Evolutionary conservation across 2,113 vertebrate species (phyloP), one percentile per base, ranked within the genome.

Genomic region (Tricholaema leucomelas): DNA sequence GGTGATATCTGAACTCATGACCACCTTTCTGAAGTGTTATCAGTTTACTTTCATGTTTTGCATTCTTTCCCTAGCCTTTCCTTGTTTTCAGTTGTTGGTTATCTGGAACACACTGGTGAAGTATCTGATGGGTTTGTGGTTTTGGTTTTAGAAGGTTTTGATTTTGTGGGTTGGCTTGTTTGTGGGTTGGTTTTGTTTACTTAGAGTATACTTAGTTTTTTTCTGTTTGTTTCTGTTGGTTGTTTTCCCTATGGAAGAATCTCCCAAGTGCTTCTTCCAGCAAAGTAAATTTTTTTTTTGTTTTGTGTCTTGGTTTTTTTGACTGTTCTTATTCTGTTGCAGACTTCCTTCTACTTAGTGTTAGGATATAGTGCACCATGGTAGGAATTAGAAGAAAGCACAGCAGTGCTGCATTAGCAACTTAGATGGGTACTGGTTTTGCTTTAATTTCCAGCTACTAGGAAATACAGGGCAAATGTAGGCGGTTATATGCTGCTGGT

Each of bases 351-450:
- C 38, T 42, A 38, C 9, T 12, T 11, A 33, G 11, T 12, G 10
- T 44, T 38, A 52, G 0, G 1, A 7, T 56, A 10, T 12, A 11
- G 14, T 50, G 13, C 21, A 4, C 10, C 5, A 10, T 23, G 10
- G 10, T 21, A 40, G 50, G 56, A 42, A 12, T 16, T 86, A 35
- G 28, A 31, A 48, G 27, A 36, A 79, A 50, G 46, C 52, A 27
- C 42, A 27, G 3, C 10, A 0, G 2, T 5, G 27, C 60, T 91
- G 25, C 16, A 31, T 31, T 14, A 16, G 25, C 38, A 55, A 3
- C 33, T 73, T 27, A 27, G 15, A 7, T 38, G 33, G 23, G 27
- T 21, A 19, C 12, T 5, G 9, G 7, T 55, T 36, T 36, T 55
- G 12, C 10, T 87, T 52, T 3, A 42, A 8, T 56, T 27, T 50